Conservation (phyloP, 2,113 vertebrate genomes). For the Leptocoma aspasia region DNA sequence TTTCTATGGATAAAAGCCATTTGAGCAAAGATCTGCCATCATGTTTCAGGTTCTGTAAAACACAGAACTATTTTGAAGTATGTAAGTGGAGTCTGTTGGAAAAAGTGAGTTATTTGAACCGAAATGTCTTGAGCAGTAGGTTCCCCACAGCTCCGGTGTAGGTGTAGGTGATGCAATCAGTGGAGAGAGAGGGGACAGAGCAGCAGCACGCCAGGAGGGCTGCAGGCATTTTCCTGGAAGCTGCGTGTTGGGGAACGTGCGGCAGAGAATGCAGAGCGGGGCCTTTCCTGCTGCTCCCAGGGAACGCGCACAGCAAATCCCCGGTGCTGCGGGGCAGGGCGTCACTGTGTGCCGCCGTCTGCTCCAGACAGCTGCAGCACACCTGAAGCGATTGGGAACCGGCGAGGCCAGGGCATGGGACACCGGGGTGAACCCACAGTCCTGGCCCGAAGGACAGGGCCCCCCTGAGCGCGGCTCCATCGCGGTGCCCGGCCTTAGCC, state of each 20-base stretch:
- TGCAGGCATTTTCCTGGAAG: not conserved
- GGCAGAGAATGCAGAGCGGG: rapidly evolving
- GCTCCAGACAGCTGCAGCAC: not conserved
- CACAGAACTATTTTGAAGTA: not conserved
- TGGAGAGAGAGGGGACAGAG: not conserved
- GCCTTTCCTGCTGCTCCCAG: not conserved
- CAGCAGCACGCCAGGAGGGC: not conserved
- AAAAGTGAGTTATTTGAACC: not conserved
- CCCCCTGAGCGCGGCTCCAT: rapidly evolving
- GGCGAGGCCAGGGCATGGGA: not conserved
- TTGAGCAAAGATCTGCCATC: not conserved
- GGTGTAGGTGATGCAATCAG: not conserved
- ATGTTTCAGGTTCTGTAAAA: not conserved
- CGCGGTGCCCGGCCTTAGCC: rapidly evolving
- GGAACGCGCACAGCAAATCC: rapidly evolving
- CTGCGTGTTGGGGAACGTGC: rapidly evolving
- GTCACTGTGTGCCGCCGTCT: rapidly evolving
- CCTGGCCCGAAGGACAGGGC: rapidly evolving
- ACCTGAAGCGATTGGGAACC: rapidly evolving
- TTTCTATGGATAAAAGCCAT: not conserved
- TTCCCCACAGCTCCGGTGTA: not conserved
- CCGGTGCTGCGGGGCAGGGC: not conserved
- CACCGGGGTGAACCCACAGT: rapidly evolving
- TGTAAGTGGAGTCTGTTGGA: not conserved
- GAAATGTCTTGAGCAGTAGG: not conserved